A percentile compares a stretch with the other conserved stretches of the same genome.
These are phyloP conservation scores for Eupristina koningsbergeri DNA, from an alignment of 1,140 invertebrate genomes.

Conservation along the genomic window DNA sequence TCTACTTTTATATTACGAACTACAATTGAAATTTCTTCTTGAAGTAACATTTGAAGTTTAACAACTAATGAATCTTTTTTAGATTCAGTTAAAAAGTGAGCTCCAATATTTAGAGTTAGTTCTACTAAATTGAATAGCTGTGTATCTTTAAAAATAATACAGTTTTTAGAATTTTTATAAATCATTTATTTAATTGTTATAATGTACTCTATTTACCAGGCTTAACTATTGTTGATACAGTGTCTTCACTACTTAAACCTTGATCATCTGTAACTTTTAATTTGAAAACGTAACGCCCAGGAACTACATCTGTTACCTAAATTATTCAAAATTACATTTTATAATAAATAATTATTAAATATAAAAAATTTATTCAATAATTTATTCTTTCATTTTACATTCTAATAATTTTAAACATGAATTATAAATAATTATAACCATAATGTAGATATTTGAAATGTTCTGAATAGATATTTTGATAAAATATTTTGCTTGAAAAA, in stretches of 20 bases:
- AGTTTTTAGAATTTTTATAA: neutral
- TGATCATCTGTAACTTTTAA: slow-evolving; percentile 92
- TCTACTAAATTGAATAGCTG: slow-evolving; percentile 85
- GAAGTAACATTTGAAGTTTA: slow-evolving; percentile 83
- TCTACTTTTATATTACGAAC: slow-evolving; percentile 78
- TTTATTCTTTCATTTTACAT: no score
- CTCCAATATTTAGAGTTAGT: slow-evolving; percentile 83
- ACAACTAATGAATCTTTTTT: slow-evolving; percentile 84
- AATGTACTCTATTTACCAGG: slow-evolving; percentile 71
- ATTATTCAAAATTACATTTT: no score
- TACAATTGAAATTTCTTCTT: slow-evolving; percentile 79
- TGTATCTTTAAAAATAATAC: slow-evolving; percentile 74
- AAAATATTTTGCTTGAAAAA: no score
- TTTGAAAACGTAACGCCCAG: slow-evolving; percentile 90
- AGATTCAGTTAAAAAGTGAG: slow-evolving; percentile 81
- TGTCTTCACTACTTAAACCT: slow-evolving; percentile 85
- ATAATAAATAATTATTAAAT: no score
- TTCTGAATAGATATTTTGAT: no score
- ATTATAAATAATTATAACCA: no score
- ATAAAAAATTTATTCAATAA: no score
- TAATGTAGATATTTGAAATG: no score
- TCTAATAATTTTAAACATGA: no score
- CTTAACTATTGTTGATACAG: slow-evolving; percentile 89
- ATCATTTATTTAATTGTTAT: neutral
- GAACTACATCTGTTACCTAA: slow-evolving; percentile 86